Conservation (phyloP, 1,140 invertebrate species). For the Brachionus paranguensis region DNA sequence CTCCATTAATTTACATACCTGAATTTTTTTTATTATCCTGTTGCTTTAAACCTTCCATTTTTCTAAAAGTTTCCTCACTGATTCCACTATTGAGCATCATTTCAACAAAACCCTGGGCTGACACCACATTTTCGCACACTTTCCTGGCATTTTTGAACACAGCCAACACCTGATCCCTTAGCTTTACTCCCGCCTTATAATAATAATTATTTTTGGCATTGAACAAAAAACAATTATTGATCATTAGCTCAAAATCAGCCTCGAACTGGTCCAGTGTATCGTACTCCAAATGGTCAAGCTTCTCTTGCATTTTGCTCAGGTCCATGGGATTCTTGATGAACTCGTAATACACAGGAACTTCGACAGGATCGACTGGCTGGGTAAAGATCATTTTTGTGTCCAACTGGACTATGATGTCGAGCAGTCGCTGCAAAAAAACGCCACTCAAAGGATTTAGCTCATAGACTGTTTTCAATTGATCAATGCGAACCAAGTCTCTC, state of each 20-base stretch:
- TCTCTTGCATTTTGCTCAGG: slow-evolving; percentile 79
- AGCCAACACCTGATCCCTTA: not conserved
- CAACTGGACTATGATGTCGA: slow-evolving; percentile 69
- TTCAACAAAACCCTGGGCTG: not conserved
- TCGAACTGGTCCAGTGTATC: slow-evolving; percentile 71
- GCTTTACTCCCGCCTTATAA: not conserved
- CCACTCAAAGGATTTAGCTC: slow-evolving; percentile 18
- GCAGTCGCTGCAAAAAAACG: slow-evolving; percentile 61
- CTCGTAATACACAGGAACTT: slow-evolving; percentile 85
- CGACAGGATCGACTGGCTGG: slow-evolving; percentile 80
- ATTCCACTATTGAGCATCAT: not conserved
- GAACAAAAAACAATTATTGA: slow-evolving; percentile 80
- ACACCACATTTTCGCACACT: not conserved
- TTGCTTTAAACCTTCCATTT: not conserved
- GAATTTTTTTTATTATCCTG: not conserved
- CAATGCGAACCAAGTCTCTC: slow-evolving; percentile 68
- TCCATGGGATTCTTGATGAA: slow-evolving; percentile 93
- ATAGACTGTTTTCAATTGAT: slow-evolving; percentile 46
- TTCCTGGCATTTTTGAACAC: not conserved
- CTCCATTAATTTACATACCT: not conserved
- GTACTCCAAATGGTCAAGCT: slow-evolving; percentile 71
- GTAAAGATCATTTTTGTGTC: slow-evolving; percentile 83
- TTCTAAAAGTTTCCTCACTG: not conserved
- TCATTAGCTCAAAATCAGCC: slow-evolving; percentile 84
- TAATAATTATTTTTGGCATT: slow-evolving; percentile 59